Evolutionary conservation across 2,888 invertebrate genomes (phyloP), one percentile per base, ranked within the genome.

Genomic region (Tachina grossa): DNA sequence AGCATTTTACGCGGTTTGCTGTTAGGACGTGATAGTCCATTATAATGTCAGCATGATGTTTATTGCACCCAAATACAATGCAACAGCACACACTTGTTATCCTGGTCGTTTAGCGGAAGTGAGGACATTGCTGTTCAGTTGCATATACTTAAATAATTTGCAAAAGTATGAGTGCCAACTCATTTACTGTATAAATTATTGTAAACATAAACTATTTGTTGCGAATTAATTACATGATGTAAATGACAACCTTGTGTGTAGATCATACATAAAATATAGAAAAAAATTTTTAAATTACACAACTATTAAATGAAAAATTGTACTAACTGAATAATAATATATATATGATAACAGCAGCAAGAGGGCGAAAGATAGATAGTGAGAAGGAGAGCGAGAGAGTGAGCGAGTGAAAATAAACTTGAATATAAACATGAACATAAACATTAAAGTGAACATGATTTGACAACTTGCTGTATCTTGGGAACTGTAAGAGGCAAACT

Each of bases 141-240:
- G 16, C 5, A 31, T 31, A 31, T 31, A 31, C 31, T 6, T 16
- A 43, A 8, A 39, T 45, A 75, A 75, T 75, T 61, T n/a, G 3
- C 45, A 31, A 68, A 75, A 75, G 75, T 69, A 75, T 81, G 68
- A 39, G 81, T 1, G 49, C 57, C 13, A 63, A 39, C 66, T 78
- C 53, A 68, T 66, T 72, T 77, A 45, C 57, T 59, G n/a, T 39
- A 71, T 71, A 72, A 83, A 74, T 78, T 78, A 83, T 83, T 72
- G 53, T 72, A 66, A 68, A 59, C 77, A 78, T 68, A 78, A 72
- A 72, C 43, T 83, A 66, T 83, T 83, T 78, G 66, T 61, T 83
- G 72, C 53, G 53, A 78, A 83, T 77, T 83, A 83, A 83, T 83
- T 78, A 59, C 59, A 72, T 77, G 77, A 78, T 83, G 83, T 78